Evolutionary conservation across 1,140 invertebrate genomes (phyloP).

Genomic region (Anastrepha obliqua): DNA sequence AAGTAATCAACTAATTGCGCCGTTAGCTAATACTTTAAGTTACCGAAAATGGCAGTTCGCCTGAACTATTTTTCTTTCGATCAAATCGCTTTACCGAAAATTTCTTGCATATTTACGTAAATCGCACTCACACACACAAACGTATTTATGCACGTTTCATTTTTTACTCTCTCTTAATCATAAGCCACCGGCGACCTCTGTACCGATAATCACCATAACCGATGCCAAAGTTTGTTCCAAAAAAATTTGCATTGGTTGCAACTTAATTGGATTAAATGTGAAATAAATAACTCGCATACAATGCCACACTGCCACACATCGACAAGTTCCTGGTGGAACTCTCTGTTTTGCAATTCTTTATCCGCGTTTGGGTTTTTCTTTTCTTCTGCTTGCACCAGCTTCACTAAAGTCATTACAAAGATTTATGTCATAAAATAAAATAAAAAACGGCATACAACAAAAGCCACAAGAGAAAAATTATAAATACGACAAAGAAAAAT

Average conservation of each 20-base stretch:
- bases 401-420: constrained; percentile 28
- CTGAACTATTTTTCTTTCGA: neutral
- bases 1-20: neutral
- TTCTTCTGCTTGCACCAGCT: neutral
- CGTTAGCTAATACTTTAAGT: neutral
- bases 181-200: neutral
- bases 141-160: too few relatives aligned
- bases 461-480: neutral
- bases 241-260: constrained; percentile 10
- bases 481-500: constrained; percentile 20
- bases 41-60: neutral
- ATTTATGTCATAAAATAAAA: neutral
- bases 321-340: neutral
- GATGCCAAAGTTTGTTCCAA: neutral
- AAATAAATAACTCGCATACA: constrained; percentile 47
- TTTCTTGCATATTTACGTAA: neutral
- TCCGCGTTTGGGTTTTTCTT: neutral
- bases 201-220: neutral
- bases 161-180: neutral
- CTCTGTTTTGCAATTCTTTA: neutral
- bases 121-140: too few relatives aligned
- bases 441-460: neutral
- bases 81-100: constrained; percentile 25
- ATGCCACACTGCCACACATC: neutral
- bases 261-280: constrained; percentile 56